Evolutionary conservation across 1,140 invertebrate genomes (phyloP).

Genomic region (Meteorus sp.): DNA sequence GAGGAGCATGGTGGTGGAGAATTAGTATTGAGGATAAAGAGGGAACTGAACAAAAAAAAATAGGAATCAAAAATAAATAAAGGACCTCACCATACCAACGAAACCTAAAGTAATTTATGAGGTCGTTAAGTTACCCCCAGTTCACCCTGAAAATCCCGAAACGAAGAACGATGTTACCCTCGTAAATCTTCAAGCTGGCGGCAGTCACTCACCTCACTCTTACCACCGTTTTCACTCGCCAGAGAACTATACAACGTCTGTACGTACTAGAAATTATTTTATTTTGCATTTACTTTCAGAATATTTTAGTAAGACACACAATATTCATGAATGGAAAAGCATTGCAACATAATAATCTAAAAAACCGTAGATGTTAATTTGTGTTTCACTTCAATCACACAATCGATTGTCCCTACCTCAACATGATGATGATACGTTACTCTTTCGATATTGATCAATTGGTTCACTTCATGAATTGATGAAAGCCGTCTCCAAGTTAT

Average conservation of each 20-base stretch:
- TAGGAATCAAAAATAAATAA: conserved; percentile 18
- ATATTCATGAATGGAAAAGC: too few species aligned
- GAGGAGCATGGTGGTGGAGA: conserved; percentile 18
- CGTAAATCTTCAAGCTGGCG: conserved; percentile 24
- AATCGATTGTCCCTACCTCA: too few species aligned
- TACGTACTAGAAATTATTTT: too few species aligned
- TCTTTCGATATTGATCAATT: too few species aligned
- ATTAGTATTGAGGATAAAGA: conserved; percentile 19
- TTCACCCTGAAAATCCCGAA: conserved; percentile 12
- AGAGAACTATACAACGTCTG: neutral
- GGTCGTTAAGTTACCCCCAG: conserved; percentile 30
- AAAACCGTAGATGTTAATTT: too few species aligned
- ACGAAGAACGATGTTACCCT: conserved; percentile 28
- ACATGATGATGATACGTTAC: too few species aligned
- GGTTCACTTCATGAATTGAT: too few species aligned
- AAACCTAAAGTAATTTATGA: conserved; percentile 30
- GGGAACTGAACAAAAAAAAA: conserved; percentile 23
- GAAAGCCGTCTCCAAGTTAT: too few species aligned
- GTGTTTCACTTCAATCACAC: too few species aligned
- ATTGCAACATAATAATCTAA: too few species aligned
- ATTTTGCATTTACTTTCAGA: too few species aligned
- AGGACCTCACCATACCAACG: conserved; percentile 19
- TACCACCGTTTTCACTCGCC: neutral
- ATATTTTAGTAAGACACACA: too few species aligned
- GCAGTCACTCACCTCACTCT: conserved; percentile 24